Evolutionary conservation across 2,113 vertebrate genomes (phyloP), one percentile per base, ranked within the genome.

Genomic region (Neofelis nebulosa): DNA sequence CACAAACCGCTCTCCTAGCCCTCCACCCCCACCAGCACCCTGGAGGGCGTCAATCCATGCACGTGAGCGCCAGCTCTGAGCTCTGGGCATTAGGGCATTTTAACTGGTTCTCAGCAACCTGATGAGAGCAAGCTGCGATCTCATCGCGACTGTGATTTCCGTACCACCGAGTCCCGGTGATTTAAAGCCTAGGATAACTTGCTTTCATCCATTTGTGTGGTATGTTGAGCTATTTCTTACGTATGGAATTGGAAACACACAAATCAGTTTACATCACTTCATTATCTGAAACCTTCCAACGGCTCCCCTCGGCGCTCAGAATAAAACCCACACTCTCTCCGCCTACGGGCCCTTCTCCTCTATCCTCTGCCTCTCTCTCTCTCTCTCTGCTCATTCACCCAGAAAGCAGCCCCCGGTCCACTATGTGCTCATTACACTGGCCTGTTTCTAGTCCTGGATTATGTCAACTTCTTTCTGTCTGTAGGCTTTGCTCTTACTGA

Each of bases 161-260:
- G 4, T 3, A 5, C 16, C 19, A 19, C 13, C 1, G 0, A 33
- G 21, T 25, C 12, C 1, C 13, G 63, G 25, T 2, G 11, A 8
- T 12, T 55, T 41, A 16, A 48, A 68, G 9, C 45, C 74, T 2
- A 16, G 29, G 19, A 4, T 4, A 25, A 18, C 38, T 7, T 52
- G 19, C 33, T 36, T 65, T 16, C 31, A 0, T 27, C 19, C 31
- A 3, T 80, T 79, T 27, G 8, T 23, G 48, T 6, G 45, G 55
- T 21, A 55, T 15, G 38, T 38, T 4, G 69, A 71, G 33, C 7
- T 41, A 50, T 48, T 45, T 33, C 18, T 57, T 15, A 27, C 7
- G 1, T 9, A 4, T 3, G 3, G 18, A 36, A 87, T n/a, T 71
- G 63, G 18, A 25, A 68, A 63, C 61, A 16, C 50, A 12, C 12